These are phyloP conservation scores for Antrozous pallidus DNA, from an alignment of 2,797 vertebrate genomes.

Conservation along the genomic window DNA sequence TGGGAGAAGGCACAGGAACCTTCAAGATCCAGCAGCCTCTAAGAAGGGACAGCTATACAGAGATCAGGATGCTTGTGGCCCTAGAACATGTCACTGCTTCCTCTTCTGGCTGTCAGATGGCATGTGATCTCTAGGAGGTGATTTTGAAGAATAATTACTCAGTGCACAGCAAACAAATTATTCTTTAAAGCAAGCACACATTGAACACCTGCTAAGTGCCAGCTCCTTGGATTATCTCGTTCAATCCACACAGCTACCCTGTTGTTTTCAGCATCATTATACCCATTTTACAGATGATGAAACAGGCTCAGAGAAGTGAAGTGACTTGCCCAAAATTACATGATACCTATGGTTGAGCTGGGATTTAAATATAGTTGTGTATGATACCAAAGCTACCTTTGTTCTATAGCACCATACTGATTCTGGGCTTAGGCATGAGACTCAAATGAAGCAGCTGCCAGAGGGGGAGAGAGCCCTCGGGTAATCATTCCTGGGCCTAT, in stretches of 20 bases:
- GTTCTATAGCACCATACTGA: background rate
- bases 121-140: background rate
- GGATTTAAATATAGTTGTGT: background rate
- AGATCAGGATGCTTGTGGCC: background rate
- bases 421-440: background rate
- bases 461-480: background rate
- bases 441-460: background rate
- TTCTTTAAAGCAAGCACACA: background rate
- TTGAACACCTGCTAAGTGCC: background rate
- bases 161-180: background rate
- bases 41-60: background rate
- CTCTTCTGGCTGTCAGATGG: background rate
- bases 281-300: background rate
- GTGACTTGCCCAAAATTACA: background rate
- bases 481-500: background rate
- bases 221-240: background rate
- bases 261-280: background rate
- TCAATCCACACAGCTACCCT: background rate
- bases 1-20: background rate
- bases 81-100: background rate
- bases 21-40: background rate
- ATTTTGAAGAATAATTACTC: background rate
- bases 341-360: background rate
- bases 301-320: background rate
- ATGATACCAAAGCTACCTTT: background rate